Evolutionary conservation across 2,797 vertebrate genomes (phyloP), one percentile per base, ranked within the genome.

Genomic region (Corythornis leucogaster): DNA sequence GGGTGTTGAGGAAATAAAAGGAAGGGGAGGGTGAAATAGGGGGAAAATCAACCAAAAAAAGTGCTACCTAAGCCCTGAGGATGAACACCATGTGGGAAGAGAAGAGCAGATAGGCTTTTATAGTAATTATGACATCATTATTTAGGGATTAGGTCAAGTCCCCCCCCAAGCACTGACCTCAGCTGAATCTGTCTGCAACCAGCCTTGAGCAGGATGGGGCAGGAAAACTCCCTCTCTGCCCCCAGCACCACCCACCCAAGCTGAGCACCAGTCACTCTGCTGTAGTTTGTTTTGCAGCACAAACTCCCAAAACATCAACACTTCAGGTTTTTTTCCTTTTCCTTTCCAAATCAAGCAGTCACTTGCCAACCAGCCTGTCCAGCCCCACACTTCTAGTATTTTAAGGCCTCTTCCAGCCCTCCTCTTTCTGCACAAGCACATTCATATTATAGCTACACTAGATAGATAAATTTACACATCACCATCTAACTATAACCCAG

Each of bases 281-380:
- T 54, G 2, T 4, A 20, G 48, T 33, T 42, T 12, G 5, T 54
- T 92, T 43, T 73, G 21, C 79, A 91, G 54, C 68, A 42, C 66
- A 81, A 73, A 48, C 31, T 43, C 74, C 71, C 50, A n/a, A 66
- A 94, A 19, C 42, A 83, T 64, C 82, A 64, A 54, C 76, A 80
- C 31, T 31, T 18, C 12, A 13, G 8, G 13, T 40, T 59, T 8
- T 40, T 12, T 1, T 12, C 10, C 6, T 5, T 2, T 5, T 2
- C 8, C 6, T 20, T 85, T 86, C 62, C 63, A 91, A 84, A 81
- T 68, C 58, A 68, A 80, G 53, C 14, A 61, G 62, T 46, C 70
- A 79, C 55, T 87, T 87, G 63, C 55, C 82, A 77, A 28, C 21
- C 80, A 93, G 38, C 14, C 64, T 83, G 74, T 59, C 81, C 76